A percentile compares a stretch with the other conserved stretches of the same genome.
These are phyloP conservation scores for Seira ritae DNA, from an alignment of 2,888 invertebrate species.

Conservation along the genomic window DNA sequence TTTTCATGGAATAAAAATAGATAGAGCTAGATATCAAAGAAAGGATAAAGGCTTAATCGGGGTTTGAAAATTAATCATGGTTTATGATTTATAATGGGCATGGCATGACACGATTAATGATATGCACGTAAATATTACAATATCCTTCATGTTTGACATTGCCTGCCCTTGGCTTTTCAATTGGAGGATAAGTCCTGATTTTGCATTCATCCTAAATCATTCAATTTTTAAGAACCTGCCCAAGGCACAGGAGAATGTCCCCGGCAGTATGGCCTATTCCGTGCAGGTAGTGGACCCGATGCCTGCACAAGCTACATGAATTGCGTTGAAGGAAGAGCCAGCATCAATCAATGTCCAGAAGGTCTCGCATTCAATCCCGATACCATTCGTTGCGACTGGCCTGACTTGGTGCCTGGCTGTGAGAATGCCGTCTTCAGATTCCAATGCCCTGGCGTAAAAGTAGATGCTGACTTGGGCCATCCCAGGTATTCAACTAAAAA, in stretches of 20 bases:
- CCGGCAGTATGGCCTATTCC: constrained; percentile 89
- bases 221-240: constrained; percentile 81
- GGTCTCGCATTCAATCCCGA: constrained; percentile 87
- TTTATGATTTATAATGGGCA: too few species aligned
- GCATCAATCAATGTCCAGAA: constrained; percentile 86
- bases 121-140: too few species aligned
- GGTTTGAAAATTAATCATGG: too few species aligned
- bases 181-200: constrained; percentile 5
- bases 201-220: not conserved
- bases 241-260: constrained; percentile 87
- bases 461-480: constrained; percentile 69
- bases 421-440: constrained; percentile 83
- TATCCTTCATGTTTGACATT: constrained; percentile 20
- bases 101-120: too few species aligned
- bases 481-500: constrained; percentile 56
- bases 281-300: constrained; percentile 78
- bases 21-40: too few species aligned
- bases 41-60: too few species aligned
- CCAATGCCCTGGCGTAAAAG: constrained; percentile 81
- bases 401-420: constrained; percentile 82
- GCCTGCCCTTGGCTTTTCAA: constrained; percentile 27
- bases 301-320: constrained; percentile 87
- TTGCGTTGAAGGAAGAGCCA: constrained; percentile 87
- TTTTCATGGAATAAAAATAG: too few species aligned
- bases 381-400: constrained; percentile 90